These are phyloP conservation scores for Cisticola juncidis DNA, from an alignment of 2,113 vertebrate species.

Conservation along the genomic window DNA sequence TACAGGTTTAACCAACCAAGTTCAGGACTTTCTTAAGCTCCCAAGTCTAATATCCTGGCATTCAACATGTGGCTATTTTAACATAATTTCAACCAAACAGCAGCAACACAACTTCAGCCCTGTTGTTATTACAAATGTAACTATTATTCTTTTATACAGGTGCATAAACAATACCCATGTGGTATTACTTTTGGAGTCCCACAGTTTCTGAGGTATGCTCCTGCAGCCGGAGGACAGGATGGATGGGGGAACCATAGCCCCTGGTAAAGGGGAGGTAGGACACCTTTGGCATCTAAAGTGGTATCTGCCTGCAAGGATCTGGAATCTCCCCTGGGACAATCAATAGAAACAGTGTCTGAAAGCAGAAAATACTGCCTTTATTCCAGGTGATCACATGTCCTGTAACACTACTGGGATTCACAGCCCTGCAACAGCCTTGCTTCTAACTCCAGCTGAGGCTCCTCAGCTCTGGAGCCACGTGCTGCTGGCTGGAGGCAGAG, in stretches of 20 bases:
- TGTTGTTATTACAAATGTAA: background rate
- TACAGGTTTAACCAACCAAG: background rate
- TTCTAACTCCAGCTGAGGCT: background rate
- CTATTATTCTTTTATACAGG: background rate
- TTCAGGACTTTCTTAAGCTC: background rate
- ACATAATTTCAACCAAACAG: background rate
- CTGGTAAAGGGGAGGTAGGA: background rate
- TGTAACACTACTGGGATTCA: background rate
- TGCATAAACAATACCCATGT: background rate
- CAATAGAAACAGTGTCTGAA: background rate
- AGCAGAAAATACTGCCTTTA: background rate
- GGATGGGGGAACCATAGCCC: accelerated
- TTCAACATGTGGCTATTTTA: background rate
- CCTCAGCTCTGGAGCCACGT: background rate
- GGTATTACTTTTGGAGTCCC: background rate
- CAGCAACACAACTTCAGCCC: background rate
- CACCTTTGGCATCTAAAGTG: background rate
- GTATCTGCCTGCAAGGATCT: background rate
- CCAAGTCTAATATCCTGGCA: background rate
- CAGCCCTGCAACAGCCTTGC: background rate
- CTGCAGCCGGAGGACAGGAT: background rate
- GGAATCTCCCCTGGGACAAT: background rate
- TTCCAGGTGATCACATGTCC: background rate
- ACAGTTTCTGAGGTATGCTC: background rate
- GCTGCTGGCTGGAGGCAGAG: background rate